A percentile compares a stretch with the other conserved stretches of the same genome.
phyloP scores from a whole-genome alignment of 2,888 invertebrate species.

The Andrena haemorrhoa region DNA sequence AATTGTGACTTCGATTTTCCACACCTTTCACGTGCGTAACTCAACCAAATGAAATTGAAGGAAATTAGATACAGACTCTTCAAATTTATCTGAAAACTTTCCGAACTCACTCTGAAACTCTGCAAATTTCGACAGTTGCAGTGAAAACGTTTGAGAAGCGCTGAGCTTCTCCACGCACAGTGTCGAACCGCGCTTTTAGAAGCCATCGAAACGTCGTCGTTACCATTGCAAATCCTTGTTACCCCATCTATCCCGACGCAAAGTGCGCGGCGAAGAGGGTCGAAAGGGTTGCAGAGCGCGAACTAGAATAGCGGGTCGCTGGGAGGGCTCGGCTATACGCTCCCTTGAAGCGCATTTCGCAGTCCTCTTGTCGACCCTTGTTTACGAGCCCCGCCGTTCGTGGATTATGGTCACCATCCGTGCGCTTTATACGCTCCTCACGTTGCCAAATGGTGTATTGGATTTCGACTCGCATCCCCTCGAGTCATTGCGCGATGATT shows the following conservation, averaged over 20 bases:
- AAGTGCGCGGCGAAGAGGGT: slow-evolving; percentile 38
- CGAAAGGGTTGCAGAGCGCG: slow-evolving; percentile 22
- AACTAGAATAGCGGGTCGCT: slow-evolving; percentile 26
- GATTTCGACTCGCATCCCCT: slow-evolving; percentile 22
- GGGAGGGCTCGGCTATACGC: slow-evolving; percentile 39
- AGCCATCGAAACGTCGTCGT: slow-evolving; percentile 60
- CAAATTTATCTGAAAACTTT: no score
- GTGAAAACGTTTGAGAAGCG: slow-evolving; percentile 40
- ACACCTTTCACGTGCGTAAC: no score
- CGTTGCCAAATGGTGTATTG: slow-evolving; percentile 26
- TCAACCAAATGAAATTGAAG: no score
- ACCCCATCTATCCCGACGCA: slow-evolving; percentile 44
- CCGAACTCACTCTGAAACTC: background rate
- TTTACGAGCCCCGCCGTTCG: slow-evolving; percentile 62
- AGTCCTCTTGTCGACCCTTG: slow-evolving; percentile 46
- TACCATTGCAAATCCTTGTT: slow-evolving; percentile 70
- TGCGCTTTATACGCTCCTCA: slow-evolving; percentile 42
- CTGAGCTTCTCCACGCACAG: slow-evolving; percentile 9
- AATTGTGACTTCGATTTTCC: no score
- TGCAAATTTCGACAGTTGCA: background rate
- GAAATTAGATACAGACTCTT: no score
- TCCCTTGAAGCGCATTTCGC: slow-evolving; percentile 55
- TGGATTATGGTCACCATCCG: slow-evolving; percentile 59
- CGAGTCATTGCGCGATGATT: slow-evolving; percentile 20
- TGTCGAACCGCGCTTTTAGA: slow-evolving; percentile 49